phyloP scores from a whole-genome alignment of 2,888 invertebrate species.

The Epirrhoe tristata region DNA sequence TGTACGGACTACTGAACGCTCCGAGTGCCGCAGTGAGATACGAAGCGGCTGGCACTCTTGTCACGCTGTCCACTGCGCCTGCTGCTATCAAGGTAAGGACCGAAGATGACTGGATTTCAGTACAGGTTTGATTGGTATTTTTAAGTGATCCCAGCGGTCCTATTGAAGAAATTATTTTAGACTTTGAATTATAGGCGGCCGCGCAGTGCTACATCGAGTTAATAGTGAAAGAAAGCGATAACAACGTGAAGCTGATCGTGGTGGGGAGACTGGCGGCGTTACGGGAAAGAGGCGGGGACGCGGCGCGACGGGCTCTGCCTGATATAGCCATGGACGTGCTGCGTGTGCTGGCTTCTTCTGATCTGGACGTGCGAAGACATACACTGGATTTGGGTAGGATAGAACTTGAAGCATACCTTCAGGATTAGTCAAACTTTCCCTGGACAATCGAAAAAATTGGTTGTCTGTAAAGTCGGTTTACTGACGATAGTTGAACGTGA shows the following conservation, averaged over 20 bases:
- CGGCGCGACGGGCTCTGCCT: constrained; percentile 91
- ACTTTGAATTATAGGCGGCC: constrained; percentile 87
- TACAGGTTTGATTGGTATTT: not conserved
- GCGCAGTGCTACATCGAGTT: constrained; percentile 99
- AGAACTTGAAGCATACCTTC: too few species aligned
- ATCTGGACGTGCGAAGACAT: constrained; percentile 96
- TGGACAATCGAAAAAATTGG: too few species aligned
- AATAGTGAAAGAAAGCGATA: constrained; percentile 99
- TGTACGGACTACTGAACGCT: constrained; percentile 98
- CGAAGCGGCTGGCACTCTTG: constrained; percentile 99
- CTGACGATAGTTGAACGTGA: too few species aligned
- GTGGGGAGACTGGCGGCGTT: constrained; percentile 96
- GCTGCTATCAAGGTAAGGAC: constrained; percentile 94
- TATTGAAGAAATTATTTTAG: too few species aligned
- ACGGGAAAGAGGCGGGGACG: constrained; percentile 93
- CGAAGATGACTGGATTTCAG: not conserved
- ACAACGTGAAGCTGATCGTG: constrained; percentile 99
- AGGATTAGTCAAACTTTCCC: too few species aligned
- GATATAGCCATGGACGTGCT: constrained; percentile 99
- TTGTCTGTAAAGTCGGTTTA: too few species aligned
- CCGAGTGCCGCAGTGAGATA: constrained; percentile 98
- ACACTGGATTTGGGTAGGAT: constrained; percentile 88
- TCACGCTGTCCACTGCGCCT: constrained; percentile 98
- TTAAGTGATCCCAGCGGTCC: too few species aligned
- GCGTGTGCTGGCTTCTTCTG: constrained; percentile 95